These are phyloP conservation scores for Cepaea hortensis DNA, from an alignment of 2,888 invertebrate genomes.

Conservation along the genomic window DNA sequence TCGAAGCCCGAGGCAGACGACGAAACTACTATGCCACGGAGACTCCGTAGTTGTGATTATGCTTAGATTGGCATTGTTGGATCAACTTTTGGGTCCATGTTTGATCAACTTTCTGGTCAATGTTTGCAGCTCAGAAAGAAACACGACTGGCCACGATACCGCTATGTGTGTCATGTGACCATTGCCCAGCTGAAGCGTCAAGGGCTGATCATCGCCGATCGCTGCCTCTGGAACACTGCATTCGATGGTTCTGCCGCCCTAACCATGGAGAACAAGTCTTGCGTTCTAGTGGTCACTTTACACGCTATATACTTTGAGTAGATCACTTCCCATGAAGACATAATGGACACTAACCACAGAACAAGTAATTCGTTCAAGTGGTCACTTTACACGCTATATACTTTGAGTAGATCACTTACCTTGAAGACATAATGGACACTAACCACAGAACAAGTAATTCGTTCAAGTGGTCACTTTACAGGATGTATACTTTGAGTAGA, in stretches of 20 bases:
- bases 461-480: constrained; percentile 29
- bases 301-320: constrained; percentile 31
- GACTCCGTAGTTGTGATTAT: too few relatives aligned
- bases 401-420: not conserved
- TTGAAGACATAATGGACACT: not conserved
- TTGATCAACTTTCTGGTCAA: not conserved
- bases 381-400: constrained; percentile 30
- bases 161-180: constrained; percentile 34
- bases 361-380: not conserved
- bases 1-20: too few relatives aligned
- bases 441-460: not conserved
- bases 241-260: not conserved
- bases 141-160: constrained; percentile 37
- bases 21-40: too few relatives aligned
- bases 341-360: not conserved
- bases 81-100: too few relatives aligned
- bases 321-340: not conserved
- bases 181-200: not conserved
- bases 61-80: too few relatives aligned
- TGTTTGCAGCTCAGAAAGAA: constrained; percentile 3
- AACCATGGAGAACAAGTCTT: not conserved
- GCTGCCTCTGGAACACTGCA: constrained; percentile 20
- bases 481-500: constrained; percentile 29
- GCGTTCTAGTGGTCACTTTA: constrained; percentile 21
- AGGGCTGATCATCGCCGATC: constrained; percentile 34